phyloP scores from a whole-genome alignment of 2,797 vertebrate species.

The Rhynchotus rufescens region DNA sequence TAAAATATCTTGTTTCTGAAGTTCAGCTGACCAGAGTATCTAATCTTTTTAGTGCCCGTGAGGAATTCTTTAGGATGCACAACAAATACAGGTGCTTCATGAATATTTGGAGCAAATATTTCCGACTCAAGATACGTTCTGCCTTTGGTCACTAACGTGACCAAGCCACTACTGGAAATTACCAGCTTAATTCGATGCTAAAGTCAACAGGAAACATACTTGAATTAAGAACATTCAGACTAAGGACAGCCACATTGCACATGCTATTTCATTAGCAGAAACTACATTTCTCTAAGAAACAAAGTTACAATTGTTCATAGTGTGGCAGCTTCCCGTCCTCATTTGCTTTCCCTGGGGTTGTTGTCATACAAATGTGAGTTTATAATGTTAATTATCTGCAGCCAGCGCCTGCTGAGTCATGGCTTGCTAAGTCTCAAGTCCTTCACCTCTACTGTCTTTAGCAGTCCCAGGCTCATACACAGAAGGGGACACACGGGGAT shows the following conservation, averaged over 20 bases:
- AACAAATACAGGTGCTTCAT: neutral
- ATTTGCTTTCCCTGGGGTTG: neutral
- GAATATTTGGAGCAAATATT: conserved; percentile 15
- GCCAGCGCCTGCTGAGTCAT: neutral
- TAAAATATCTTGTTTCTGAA: neutral
- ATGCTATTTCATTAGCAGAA: neutral
- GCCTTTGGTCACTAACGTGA: neutral
- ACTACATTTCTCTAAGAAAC: neutral
- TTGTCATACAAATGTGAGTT: neutral
- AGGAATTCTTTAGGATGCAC: neutral
- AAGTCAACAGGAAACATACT: conserved; percentile 53
- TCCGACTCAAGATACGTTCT: neutral
- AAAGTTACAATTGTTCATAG: neutral
- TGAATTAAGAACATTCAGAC: conserved; percentile 8
- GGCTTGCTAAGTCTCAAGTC: neutral
- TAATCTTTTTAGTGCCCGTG: neutral
- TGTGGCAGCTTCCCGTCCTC: neutral
- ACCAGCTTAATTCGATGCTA: conserved; percentile 29
- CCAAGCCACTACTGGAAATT: conserved; percentile 45
- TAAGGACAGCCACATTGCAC: neutral
- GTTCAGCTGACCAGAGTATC: neutral
- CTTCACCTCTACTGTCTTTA: neutral
- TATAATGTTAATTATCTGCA: neutral
- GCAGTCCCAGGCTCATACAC: neutral
- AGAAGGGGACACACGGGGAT: neutral